These are phyloP conservation scores for Tachypleus tridentatus DNA, from an alignment of 1,140 invertebrate genomes.

Conservation along the genomic window DNA sequence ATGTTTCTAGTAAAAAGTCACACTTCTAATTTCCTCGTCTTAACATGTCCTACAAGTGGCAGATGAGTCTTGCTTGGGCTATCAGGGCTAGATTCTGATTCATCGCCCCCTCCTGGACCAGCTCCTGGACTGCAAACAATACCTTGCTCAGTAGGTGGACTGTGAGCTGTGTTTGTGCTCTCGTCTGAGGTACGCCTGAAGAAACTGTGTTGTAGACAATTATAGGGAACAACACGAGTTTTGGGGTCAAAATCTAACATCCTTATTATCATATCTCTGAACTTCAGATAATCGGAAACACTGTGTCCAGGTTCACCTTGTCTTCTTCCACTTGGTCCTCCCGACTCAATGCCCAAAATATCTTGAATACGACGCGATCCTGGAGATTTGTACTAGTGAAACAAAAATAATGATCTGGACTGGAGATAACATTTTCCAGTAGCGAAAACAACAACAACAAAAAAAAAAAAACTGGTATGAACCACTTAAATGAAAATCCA, in stretches of 20 bases:
- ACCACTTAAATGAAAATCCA: too few species aligned
- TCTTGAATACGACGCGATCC: slow-evolving; percentile 39
- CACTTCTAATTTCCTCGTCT: too few species aligned
- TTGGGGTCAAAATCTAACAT: slow-evolving; percentile 99
- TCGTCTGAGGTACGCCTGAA: slow-evolving; percentile 86
- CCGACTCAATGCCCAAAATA: slow-evolving; percentile 64
- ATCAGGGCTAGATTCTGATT: neutral
- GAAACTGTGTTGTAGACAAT: slow-evolving; percentile 94
- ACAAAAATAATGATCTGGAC: too few species aligned
- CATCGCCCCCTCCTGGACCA: slow-evolving; percentile 4
- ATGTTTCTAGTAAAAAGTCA: too few species aligned
- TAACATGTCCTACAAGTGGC: too few species aligned
- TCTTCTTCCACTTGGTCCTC: slow-evolving; percentile 81
- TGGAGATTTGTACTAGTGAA: slow-evolving; percentile 49
- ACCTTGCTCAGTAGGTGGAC: slow-evolving; percentile 41
- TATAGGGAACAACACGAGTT: slow-evolving; percentile 89
- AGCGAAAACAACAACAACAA: too few species aligned
- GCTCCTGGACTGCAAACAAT: slow-evolving; percentile 4
- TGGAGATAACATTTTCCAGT: too few species aligned
- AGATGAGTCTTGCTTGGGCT: too few species aligned
- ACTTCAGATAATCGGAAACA: slow-evolving; percentile 94
- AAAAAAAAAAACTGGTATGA: too few species aligned
- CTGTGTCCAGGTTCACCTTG: slow-evolving; percentile 89
- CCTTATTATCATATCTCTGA: slow-evolving; percentile 93
- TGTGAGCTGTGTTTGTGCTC: slow-evolving; percentile 65